Evolutionary conservation across 1,140 invertebrate species (phyloP).

Genomic region (Bilobella aurantiaca): DNA sequence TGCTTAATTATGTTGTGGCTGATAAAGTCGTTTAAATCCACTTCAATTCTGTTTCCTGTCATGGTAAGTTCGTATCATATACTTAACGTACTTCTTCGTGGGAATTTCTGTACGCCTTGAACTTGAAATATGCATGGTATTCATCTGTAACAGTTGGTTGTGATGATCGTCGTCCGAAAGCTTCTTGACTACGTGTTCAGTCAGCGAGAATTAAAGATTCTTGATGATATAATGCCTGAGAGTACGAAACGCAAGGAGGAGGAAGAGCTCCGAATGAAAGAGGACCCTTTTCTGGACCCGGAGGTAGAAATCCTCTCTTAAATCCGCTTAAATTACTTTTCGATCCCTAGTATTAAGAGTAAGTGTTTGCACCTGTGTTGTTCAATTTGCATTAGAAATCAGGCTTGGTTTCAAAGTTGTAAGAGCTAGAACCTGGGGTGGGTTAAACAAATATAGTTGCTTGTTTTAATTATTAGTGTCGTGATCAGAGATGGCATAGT

Average conservation of each 20-base stretch:
- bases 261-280: slow-evolving; percentile 49
- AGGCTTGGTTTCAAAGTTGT: too few relatives aligned
- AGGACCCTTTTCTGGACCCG: slow-evolving; percentile 16
- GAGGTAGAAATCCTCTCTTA: too few relatives aligned
- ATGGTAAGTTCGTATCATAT: slow-evolving; percentile 60
- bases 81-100: too few relatives aligned
- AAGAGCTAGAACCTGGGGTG: too few relatives aligned
- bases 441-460: too few relatives aligned
- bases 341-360: too few relatives aligned
- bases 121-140: slow-evolving; percentile 13
- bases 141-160: slow-evolving; percentile 68
- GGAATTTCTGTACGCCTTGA: too few relatives aligned
- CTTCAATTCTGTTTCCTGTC: slow-evolving; percentile 93
- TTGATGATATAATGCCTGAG: slow-evolving; percentile 97
- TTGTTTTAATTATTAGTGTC: too few relatives aligned
- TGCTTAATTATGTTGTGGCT: slow-evolving; percentile 85
- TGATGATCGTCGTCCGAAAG: slow-evolving; percentile 95
- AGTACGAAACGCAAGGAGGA: slow-evolving; percentile 64
- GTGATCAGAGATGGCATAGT: too few relatives aligned
- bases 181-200: slow-evolving; percentile 83
- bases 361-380: too few relatives aligned
- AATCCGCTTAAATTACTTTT: too few relatives aligned
- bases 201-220: slow-evolving; percentile 82
- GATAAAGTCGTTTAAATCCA: slow-evolving; percentile 87
- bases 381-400: too few relatives aligned